Conservation (phyloP, 2,797 vertebrate species). For the Dryobates pubescens region DNA sequence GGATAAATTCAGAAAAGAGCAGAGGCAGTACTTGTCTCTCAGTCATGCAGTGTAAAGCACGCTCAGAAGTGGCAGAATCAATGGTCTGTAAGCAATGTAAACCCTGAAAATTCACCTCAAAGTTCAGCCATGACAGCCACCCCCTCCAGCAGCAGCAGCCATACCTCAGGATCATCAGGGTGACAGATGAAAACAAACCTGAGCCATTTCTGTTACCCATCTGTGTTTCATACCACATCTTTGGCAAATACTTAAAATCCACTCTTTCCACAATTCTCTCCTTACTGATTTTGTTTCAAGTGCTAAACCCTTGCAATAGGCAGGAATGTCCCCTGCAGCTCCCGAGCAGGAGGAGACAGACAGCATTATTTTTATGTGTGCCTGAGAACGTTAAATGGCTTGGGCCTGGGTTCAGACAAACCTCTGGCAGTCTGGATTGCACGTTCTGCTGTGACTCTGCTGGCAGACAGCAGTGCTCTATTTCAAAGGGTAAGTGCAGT, state of each 20-base stretch:
- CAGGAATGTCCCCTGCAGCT: not conserved
- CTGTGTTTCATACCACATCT: not conserved
- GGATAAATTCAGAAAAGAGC: not conserved
- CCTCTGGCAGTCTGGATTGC: not conserved
- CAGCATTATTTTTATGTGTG: rapidly evolving
- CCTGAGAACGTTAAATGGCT: not conserved
- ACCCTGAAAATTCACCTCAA: not conserved
- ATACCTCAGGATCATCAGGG: rapidly evolving
- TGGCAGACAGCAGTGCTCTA: not conserved
- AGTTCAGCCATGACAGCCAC: not conserved
- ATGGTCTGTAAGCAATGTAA: not conserved
- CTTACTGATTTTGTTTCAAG: not conserved
- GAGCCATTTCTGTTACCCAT: not conserved
- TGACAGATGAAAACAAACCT: not conserved
- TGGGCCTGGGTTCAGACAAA: not conserved
- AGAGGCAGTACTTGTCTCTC: not conserved
- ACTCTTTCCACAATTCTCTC: rapidly evolving
- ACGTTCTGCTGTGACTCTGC: rapidly evolving
- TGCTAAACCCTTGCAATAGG: not conserved
- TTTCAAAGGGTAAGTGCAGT: not conserved
- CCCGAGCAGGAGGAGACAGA: not conserved
- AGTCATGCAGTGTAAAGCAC: rapidly evolving
- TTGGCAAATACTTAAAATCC: not conserved
- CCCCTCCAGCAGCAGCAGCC: not conserved
- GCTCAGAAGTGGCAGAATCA: not conserved